phyloP scores from a whole-genome alignment of 53 echinoderm and acorn worm genomes.

The Holothuria scabra region DNA sequence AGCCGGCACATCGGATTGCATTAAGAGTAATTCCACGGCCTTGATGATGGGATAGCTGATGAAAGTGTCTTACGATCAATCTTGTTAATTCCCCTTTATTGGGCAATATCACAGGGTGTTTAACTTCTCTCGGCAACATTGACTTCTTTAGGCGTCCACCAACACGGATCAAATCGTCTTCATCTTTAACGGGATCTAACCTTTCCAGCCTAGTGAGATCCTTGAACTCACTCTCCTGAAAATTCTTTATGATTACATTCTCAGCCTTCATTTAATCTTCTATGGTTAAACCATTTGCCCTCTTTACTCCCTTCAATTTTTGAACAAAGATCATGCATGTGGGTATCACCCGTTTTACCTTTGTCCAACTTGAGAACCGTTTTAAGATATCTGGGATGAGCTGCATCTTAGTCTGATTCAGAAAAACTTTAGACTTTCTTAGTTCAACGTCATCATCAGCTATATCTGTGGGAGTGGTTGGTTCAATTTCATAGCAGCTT shows the following conservation, averaged over 20 bases:
- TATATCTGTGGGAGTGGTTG: too few species aligned
- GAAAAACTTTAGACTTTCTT: background rate
- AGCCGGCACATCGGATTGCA: slow-evolving; percentile 21
- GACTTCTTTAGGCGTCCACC: background rate
- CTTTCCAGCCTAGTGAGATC: slow-evolving; percentile 45
- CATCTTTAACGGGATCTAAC: slow-evolving; percentile 22
- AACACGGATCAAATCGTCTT: too few species aligned
- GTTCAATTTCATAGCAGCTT: slow-evolving; percentile 6
- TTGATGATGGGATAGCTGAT: too few species aligned
- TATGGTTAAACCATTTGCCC: background rate
- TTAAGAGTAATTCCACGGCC: slow-evolving; percentile 55
- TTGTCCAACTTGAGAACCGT: slow-evolving; percentile 21
- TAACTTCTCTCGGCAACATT: background rate
- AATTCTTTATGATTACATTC: slow-evolving; percentile 20
- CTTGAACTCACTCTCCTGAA: slow-evolving; percentile 26
- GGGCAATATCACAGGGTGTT: too few species aligned
- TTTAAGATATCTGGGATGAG: background rate
- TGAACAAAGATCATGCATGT: slow-evolving; percentile 14
- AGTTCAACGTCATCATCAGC: too few species aligned
- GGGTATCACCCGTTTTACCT: slow-evolving; percentile 33
- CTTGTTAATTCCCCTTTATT: too few species aligned
- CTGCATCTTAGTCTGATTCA: too few species aligned
- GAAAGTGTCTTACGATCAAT: too few species aligned
- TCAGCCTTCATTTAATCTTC: slow-evolving; percentile 38
- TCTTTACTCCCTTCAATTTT: background rate